These are phyloP conservation scores for Oophaga sylvatica DNA, from an alignment of 2,797 vertebrate genomes.

Conservation along the genomic window DNA sequence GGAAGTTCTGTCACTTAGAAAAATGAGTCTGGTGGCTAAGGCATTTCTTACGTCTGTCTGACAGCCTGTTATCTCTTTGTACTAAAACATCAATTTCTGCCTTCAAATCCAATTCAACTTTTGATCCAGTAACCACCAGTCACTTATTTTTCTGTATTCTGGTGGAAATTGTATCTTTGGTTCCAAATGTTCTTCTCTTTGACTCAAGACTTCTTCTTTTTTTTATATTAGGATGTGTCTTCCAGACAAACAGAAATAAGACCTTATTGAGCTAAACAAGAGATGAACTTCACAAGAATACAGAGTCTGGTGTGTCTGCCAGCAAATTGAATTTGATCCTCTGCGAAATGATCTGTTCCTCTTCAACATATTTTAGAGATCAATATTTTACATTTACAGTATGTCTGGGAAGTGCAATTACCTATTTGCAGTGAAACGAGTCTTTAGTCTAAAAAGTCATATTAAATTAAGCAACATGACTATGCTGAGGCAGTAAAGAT, in stretches of 20 bases:
- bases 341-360: slow-evolving; percentile 44
- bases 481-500: slow-evolving; percentile 46
- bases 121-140: slow-evolving; percentile 24
- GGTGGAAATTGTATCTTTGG: neutral
- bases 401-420: slow-evolving; percentile 59
- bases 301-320: neutral
- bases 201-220: slow-evolving; percentile 17
- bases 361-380: slow-evolving; percentile 56
- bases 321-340: slow-evolving; percentile 54
- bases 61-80: slow-evolving; percentile 41
- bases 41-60: slow-evolving; percentile 34
- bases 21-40: slow-evolving; percentile 29
- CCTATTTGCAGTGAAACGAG: slow-evolving; percentile 57
- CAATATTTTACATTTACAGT: slow-evolving; percentile 61
- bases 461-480: slow-evolving; percentile 58
- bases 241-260: slow-evolving; percentile 31
- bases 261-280: neutral
- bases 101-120: slow-evolving; percentile 41
- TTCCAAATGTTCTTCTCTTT: slow-evolving; percentile 4
- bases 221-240: slow-evolving; percentile 8
- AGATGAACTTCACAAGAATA: slow-evolving; percentile 18
- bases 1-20: slow-evolving; percentile 25
- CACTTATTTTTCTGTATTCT: neutral
- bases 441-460: slow-evolving; percentile 55
- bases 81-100: slow-evolving; percentile 39